phyloP scores from a whole-genome alignment of 2,888 invertebrate species.

The Tigriopus californicus region DNA sequence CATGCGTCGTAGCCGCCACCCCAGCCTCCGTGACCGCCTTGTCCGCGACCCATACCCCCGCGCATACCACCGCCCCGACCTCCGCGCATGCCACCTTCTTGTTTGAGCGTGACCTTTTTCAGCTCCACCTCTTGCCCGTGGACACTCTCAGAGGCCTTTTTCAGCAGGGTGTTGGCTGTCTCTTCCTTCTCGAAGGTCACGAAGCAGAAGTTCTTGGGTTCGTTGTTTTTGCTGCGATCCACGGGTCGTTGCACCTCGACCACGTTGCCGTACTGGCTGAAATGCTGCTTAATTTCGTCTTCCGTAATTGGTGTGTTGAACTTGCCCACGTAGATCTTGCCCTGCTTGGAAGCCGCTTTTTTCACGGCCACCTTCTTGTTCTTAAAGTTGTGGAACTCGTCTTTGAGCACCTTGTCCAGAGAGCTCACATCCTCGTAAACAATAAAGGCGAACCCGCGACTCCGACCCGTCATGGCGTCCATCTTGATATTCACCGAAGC shows the following conservation, averaged over 20 bases:
- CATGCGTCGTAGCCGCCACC: neutral
- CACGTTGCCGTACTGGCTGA: constrained; percentile 6
- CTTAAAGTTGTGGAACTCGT: neutral
- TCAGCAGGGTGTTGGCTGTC: constrained; percentile 1
- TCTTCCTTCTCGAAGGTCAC: constrained; percentile 14
- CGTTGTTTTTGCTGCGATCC: constrained; percentile 5
- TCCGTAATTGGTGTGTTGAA: constrained; percentile 7
- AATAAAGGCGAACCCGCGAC: constrained; percentile 9
- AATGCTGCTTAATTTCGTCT: constrained; percentile 6
- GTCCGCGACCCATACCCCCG: constrained; percentile 6
- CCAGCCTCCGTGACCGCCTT: neutral
- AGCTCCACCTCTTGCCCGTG: constrained; percentile 6
- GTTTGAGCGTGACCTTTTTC: constrained; percentile 11
- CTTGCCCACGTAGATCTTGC: constrained; percentile 15
- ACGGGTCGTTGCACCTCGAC: constrained; percentile 12
- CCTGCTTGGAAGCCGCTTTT: constrained; percentile 11
- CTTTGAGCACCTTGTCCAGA: constrained; percentile 1
- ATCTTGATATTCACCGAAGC: constrained; percentile 4
- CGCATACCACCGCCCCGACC: neutral
- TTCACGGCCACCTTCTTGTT: constrained; percentile 13
- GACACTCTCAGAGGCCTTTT: neutral
- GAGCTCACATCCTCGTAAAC: neutral
- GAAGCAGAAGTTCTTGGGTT: constrained; percentile 15
- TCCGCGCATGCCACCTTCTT: neutral
- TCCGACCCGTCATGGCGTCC: constrained; percentile 11